Percentiles rank a stretch among this genome's conserved stretches.
These are phyloP conservation scores for Erythrolamprus reginae DNA, from an alignment of 2,113 vertebrate genomes.

Conservation along the genomic window DNA sequence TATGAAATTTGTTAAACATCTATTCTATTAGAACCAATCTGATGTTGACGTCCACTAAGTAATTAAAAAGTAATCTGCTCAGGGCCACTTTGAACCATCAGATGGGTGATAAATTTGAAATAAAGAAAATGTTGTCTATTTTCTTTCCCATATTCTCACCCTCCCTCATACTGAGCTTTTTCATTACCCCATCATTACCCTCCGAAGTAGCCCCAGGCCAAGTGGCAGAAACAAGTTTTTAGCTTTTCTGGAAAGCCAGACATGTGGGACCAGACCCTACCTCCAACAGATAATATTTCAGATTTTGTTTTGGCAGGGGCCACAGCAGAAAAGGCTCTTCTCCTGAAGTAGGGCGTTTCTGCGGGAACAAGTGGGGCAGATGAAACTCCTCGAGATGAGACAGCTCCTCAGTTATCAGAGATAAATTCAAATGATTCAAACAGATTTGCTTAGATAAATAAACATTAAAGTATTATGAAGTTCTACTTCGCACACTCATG, in stretches of 20 bases:
- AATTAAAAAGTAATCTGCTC: not conserved
- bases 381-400: no score
- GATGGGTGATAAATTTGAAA: not conserved
- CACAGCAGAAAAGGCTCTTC: no score
- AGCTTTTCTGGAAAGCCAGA: no score
- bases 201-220: no score
- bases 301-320: no score
- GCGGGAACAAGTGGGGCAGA: no score
- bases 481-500: not conserved
- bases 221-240: no score
- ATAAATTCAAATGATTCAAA: not conserved
- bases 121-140: not conserved
- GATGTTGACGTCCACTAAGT: not conserved
- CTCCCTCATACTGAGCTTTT: not conserved
- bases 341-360: no score
- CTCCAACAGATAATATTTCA: no score
- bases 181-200: no score
- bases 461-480: not conserved
- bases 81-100: not conserved
- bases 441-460: not conserved
- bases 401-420: not conserved
- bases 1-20: not conserved
- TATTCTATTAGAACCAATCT: not conserved
- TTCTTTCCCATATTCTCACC: not conserved
- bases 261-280: no score